Evolutionary conservation across 2,888 invertebrate species (phyloP).

Genomic region (Homarus gammarus): DNA sequence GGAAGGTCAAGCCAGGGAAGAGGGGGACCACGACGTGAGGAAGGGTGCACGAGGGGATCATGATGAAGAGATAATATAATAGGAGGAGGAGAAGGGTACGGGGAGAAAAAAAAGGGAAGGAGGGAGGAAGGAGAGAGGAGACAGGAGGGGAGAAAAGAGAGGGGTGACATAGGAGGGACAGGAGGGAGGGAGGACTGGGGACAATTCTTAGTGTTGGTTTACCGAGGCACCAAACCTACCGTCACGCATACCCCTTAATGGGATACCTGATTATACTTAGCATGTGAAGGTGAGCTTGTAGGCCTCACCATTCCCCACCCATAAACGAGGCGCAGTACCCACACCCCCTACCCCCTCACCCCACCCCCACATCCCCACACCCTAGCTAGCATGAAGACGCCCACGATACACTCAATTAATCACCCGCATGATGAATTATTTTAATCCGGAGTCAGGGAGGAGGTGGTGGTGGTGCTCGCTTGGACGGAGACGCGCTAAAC

Average conservation of each 20-base stretch:
- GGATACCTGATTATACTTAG: conserved; percentile 16
- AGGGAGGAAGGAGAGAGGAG: neutral
- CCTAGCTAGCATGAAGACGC: neutral
- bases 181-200: conserved; percentile 1
- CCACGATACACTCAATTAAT: conserved; percentile 8
- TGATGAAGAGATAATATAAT: neutral
- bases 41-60: neutral
- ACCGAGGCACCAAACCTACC: neutral
- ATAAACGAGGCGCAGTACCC: neutral
- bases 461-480: neutral
- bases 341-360: neutral
- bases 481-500: neutral
- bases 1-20: neutral
- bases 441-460: conserved; percentile 1
- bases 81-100: neutral
- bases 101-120: neutral
- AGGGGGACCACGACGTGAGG: neutral
- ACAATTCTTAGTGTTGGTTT: neutral
- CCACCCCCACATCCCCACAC: neutral
- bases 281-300: conserved; percentile 15
- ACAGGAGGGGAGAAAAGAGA: neutral
- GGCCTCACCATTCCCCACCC: neutral
- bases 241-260: conserved; percentile 24
- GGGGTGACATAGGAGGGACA: neutral
- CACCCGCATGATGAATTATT: conserved; percentile 19